Base-by-base conservation (phyloP, 2,113 vertebrate species). In the Anas platyrhynchos region DNA sequence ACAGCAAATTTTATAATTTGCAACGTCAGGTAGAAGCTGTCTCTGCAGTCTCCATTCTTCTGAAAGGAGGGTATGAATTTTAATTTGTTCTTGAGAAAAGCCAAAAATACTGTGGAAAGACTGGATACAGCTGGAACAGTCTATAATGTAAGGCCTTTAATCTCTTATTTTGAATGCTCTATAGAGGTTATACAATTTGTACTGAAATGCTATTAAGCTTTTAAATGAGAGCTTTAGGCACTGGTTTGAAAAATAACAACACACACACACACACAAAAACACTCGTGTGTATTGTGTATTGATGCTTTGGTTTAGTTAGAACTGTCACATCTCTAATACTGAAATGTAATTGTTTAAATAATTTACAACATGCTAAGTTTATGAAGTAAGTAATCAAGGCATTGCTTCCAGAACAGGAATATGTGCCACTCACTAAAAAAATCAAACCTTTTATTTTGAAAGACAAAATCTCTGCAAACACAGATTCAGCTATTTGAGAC, bases 301-400 rank as follows among this genome's bases (percentile, higher is more conserved):
- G 17, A 81, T 91, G 61, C 56, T 81, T 77, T 84, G 36, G 23
- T 81, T 83, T 84, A 46, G n/a, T 84, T 74, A 29, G 7, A 92
- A 67, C 61, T 75, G 31, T 78, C 81, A 86, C 31, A 63, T 52
- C 25, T 75, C 52, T 75, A 78, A 81, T 27, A n/a, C 38, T 83
- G 86, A 93, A 83, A 86, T n/a, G 8, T 8, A 94, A 77, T 62
- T 73, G 17, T 55, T 71, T 77, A 88, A 93, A 93, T 88, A 87
- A 85, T 85, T 85, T 89, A 85, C 11, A 7, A n/a, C 8, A 59
- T 11, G 17, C 2, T 54, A 93, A 74, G 65, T 20, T 15, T 76
- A 58, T 71, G 75, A 95, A 83, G 17, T 26, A 13, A 0, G 0
- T 44, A 21, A 82, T 76, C 20, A 69, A 88, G 67, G 63, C 44